Percentiles rank a stretch among this genome's conserved stretches.
These are phyloP conservation scores for Setipinna tenuifilis DNA, from an alignment of 2,797 vertebrate genomes.

Conservation along the genomic window DNA sequence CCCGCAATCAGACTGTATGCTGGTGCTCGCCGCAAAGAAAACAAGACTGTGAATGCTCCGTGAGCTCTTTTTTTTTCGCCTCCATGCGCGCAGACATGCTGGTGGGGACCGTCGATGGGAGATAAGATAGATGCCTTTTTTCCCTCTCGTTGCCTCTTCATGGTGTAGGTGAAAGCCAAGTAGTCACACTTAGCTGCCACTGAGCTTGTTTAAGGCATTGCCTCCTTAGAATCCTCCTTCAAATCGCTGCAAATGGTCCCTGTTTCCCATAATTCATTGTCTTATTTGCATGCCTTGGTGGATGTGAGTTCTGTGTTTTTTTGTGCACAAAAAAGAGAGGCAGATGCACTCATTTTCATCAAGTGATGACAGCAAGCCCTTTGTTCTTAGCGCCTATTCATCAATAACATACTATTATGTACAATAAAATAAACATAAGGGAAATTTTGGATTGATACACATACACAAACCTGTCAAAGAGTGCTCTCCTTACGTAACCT, in stretches of 20 bases:
- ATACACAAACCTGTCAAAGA: no score
- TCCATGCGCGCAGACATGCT: conserved; percentile 20
- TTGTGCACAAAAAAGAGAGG: not conserved
- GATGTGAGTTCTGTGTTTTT: not conserved
- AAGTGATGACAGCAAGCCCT: not conserved
- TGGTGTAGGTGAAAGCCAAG: conserved; percentile 13
- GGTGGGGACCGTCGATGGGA: conserved; percentile 38
- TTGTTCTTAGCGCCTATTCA: no score
- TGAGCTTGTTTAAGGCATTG: conserved; percentile 13
- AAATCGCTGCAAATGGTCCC: conserved; percentile 12
- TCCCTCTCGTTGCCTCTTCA: conserved; percentile 29
- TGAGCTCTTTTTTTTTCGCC: conserved; percentile 41
- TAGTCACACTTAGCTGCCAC: conserved; percentile 17
- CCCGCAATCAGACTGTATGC: conserved; percentile 40
- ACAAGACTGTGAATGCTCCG: conserved; percentile 43
- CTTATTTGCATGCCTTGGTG: conserved; percentile 19
- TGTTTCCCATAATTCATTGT: conserved; percentile 27
- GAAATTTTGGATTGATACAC: no score
- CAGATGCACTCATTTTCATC: not conserved
- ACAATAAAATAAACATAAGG: no score
- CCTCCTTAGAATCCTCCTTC: conserved; percentile 6
- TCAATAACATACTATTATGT: no score
- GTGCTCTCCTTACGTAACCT: no score
- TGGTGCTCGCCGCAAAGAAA: conserved; percentile 39
- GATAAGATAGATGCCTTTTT: conserved; percentile 43